Base-by-base conservation (phyloP, 2,888 invertebrate species). In the Synanthedon tipuliformis region DNA sequence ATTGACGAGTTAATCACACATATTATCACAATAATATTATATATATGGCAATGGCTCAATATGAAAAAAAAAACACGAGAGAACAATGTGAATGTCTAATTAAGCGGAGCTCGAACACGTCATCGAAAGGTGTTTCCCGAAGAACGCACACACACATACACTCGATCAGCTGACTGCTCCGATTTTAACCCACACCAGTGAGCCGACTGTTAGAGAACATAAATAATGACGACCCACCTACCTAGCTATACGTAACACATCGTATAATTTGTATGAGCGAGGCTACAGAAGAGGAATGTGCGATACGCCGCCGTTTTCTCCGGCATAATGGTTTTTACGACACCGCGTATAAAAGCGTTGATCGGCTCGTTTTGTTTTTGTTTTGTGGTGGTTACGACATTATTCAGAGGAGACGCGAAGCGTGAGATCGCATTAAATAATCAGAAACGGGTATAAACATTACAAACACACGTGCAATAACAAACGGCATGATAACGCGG, bases 81-180 rank as follows among this genome's bases (percentile, higher is more conserved):
- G 74, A 86, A 85, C 85, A 86, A 85, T 85, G 82, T 77, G 81
- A 81, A 80, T 81, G 80, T 82, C 86, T 84, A 87, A 86, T 87
- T 87, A 86, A 84, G 81, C 80, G 79, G 74, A 83, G 78, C 82
- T 79, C 78, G 79, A 70, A 79, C 81, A 82, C 87, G 86, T 87
- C 86, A 87, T 86, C 85, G 78, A 81, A 86, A 86, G 87, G 87
- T 87, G 87, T 87, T 87, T 86, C 87, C 87, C 87, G 82, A 87
- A 85, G 87, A 86, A 80, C 80, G 80, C 78, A 77, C 78, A 77
- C 78, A 71, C 78, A 78, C 78, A 78, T 73, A 77, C 64, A 59
- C 63, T 69, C 71, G 78, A 85, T 83, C 86, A 87, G 86, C 86
- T 86, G 86, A 86, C 81, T 86, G 86, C 86, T 86, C 86, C 81